Evolutionary conservation across 2,888 invertebrate species (phyloP).

Genomic region (Pyralis farinalis): DNA sequence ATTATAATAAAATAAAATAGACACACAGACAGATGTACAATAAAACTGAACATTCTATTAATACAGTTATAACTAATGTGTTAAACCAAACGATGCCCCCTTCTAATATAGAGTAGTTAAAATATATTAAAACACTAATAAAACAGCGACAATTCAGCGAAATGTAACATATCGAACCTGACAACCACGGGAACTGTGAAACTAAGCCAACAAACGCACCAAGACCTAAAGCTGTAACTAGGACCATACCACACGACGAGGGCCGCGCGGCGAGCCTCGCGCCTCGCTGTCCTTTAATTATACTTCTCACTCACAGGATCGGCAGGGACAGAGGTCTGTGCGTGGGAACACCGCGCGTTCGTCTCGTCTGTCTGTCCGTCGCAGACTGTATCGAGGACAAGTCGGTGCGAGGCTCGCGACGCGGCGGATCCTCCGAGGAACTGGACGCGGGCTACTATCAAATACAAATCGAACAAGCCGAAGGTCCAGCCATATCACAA

Average conservation of each 20-base stretch:
- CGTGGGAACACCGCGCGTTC: no score
- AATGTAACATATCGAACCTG: constrained; percentile 22
- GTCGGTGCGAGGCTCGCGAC: constrained; percentile 11
- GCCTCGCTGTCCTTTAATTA: no score
- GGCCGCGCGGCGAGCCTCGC: constrained; percentile 1
- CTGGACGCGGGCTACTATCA: constrained; percentile 16
- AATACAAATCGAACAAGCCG: constrained; percentile 20
- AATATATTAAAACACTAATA: constrained; percentile 17
- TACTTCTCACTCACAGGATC: no score
- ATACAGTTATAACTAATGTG: no score
- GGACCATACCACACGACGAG: constrained; percentile 28
- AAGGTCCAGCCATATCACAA: constrained; percentile 30
- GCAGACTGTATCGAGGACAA: no score
- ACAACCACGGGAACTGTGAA: constrained; percentile 23
- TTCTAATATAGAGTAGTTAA: constrained; percentile 1
- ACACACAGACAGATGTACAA: no score
- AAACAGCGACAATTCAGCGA: constrained; percentile 25
- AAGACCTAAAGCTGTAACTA: constrained; percentile 40
- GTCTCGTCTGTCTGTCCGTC: no score
- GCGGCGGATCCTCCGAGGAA: constrained; percentile 15
- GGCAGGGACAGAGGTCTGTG: no score
- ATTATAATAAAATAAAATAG: no score
- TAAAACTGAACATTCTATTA: no score
- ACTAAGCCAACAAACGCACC: constrained; percentile 33
- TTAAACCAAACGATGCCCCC: constrained; percentile 8